Base-by-base conservation (phyloP, 2,888 invertebrate genomes). In the Spicauda simplicius region DNA sequence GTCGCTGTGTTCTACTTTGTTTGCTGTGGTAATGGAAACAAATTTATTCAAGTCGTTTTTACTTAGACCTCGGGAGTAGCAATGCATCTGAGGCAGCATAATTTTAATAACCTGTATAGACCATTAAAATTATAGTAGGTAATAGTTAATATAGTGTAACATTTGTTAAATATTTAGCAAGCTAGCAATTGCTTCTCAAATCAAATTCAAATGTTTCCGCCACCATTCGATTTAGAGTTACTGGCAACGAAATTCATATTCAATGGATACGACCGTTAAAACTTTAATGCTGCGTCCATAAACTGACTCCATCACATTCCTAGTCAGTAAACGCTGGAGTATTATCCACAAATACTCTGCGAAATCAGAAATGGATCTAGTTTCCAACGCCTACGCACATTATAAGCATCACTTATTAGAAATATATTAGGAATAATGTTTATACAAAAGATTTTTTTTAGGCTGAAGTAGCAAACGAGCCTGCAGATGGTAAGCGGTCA, bases 291-390 rank as follows among this genome's bases (percentile, higher is more conserved):
- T 41, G 20, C 53, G 16, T 48, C 33, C 53, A 54, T 61, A 61
- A 61, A 61, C 30, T 61, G 37, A 41, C 53, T 53, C 41, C 53
- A 61, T 61, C 53, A 41, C 30, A 61, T 53, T 61, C 33, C 37
- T 37, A 0, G n/a, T 18, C 53, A 10, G 37, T 41, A 54, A 54
- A 59, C 48, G 57, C 8, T 41, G 30, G 30, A 53, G 53, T 61
- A 41, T 61, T 61, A 41, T 53, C 53, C 53, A 41, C 53, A 61
- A 61, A 53, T 48, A 48, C 10, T 48, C 41, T 20, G 37, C 20
- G 37, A 53, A 61, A 53, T 61, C 59, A 20, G 53, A 53, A 20
- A 53, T 37, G n/a, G 61, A 61, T 53, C 61, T 41, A 18, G 12
- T 61, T 61, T 52, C 33, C 50, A 14, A 3, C 14, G 2, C 18